Base-by-base conservation (phyloP, 1,140 invertebrate genomes). In the Atta cephalotes region DNA sequence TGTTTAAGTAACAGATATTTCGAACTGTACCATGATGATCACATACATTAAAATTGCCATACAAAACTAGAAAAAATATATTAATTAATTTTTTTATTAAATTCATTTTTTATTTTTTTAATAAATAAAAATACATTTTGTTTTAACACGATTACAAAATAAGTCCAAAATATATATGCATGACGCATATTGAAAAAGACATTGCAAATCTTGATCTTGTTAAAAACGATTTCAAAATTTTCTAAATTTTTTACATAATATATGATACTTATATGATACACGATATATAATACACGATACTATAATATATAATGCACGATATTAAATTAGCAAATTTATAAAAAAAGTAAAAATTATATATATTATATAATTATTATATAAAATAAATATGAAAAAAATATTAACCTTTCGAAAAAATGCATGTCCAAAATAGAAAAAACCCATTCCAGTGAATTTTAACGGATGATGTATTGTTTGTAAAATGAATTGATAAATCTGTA, bases 401-500 rank as follows among this genome's bases (percentile, higher is more conserved):
- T 35, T 14, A 21, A 76, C 79, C 25, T 82, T 51, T 10, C 0
- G 49, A 5, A 82, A 7, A 72, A 56, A 82, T 2, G 39, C 28
- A 21, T 72, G 6, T 16, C 79, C 79, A 39, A 82, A 72, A 21
- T 39, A 35, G 9, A 82, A 82, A 2, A 82, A 10, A 14, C 79
- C 31, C 31, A 82, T 21, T 58, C 51, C 79, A 18, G 14, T 82
- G 3, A 72, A 60, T 3, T 58, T 72, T n/a, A 72, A 39, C 2
- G 74, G 35, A 62, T 28, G 56, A 39, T 77, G 56, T 9, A 45
- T 77, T 60, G 14, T 39, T 77, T 77, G 74, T 1, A 77, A 31
- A 56, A 16, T 62, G 16, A 77, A 77, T 16, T 45, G 56, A 63
- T 77, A 18, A 21, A 77, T 28, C 74, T 77, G 5, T 58, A 39